Conservation (phyloP, 92 coral and sea anemone species). For the Bergia sp. region DNA sequence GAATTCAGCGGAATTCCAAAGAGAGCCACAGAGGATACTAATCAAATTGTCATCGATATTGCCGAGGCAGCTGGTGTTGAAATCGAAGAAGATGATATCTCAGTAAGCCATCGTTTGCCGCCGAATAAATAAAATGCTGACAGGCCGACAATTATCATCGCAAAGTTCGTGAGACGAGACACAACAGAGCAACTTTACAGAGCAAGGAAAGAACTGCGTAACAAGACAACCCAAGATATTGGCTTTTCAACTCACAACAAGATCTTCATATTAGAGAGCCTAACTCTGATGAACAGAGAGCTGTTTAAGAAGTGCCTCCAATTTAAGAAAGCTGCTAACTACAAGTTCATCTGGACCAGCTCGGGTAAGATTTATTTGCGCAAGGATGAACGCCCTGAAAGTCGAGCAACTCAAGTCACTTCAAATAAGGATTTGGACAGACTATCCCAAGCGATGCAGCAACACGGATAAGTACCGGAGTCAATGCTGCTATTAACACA, state of each 20-base stretch:
- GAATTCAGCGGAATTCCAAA: background rate
- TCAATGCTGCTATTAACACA: background rate
- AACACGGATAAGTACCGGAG: too few relatives aligned
- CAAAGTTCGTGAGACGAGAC: background rate
- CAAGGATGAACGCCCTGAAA: background rate
- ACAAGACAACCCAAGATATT: background rate
- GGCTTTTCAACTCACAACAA: background rate
- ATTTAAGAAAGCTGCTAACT: background rate
- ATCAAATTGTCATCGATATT: background rate
- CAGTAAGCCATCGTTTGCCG: background rate
- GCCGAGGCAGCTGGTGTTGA: background rate
- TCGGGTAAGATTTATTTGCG: background rate
- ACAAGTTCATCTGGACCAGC: background rate
- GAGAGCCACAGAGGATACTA: background rate
- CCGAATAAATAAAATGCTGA: background rate
- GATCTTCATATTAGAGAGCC: background rate
- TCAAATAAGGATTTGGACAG: background rate
- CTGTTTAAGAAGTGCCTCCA: background rate
- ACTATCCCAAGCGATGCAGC: background rate
- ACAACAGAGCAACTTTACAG: too few relatives aligned
- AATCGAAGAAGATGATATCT: background rate
- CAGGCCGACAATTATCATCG: background rate
- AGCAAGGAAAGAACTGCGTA: background rate
- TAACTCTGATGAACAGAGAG: background rate
- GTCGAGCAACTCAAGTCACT: too few relatives aligned